Evolutionary conservation across 2,888 invertebrate species (phyloP).

Genomic region (Nasonovia ribisnigri): DNA sequence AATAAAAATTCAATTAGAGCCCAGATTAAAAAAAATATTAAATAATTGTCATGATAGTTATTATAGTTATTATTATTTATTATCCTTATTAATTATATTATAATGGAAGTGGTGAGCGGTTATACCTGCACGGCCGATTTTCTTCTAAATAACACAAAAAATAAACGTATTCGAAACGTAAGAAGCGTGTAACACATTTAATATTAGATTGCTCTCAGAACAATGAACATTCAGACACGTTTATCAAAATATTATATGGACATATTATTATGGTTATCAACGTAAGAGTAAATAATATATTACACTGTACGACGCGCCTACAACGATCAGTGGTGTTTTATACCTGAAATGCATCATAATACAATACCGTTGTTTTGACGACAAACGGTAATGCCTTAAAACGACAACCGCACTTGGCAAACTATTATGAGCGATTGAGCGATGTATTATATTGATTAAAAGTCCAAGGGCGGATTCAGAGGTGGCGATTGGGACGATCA

Average conservation of each 20-base stretch:
- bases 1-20: not conserved
- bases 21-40: not conserved
- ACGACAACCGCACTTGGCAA: not conserved
- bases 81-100: not conserved
- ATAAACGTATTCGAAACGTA: not conserved
- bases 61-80: too few relatives aligned
- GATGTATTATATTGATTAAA: not conserved
- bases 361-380: not conserved
- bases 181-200: not conserved
- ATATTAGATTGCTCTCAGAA: too few relatives aligned
- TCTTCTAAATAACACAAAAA: not conserved
- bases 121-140: not conserved
- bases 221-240: not conserved
- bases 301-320: not conserved
- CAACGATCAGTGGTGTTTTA: not conserved
- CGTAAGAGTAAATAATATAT: not conserved
- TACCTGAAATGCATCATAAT: not conserved
- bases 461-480: too few relatives aligned
- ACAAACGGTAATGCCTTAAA: not conserved
- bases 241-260: not conserved
- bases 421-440: not conserved
- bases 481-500: too few relatives aligned
- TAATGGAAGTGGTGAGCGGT: not conserved
- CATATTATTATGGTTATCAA: not conserved
- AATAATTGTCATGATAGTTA: not conserved